A percentile compares a stretch with the other conserved stretches of the same genome.
phyloP scores from a whole-genome alignment of 2,888 invertebrate genomes.

The Lasius platythorax region DNA sequence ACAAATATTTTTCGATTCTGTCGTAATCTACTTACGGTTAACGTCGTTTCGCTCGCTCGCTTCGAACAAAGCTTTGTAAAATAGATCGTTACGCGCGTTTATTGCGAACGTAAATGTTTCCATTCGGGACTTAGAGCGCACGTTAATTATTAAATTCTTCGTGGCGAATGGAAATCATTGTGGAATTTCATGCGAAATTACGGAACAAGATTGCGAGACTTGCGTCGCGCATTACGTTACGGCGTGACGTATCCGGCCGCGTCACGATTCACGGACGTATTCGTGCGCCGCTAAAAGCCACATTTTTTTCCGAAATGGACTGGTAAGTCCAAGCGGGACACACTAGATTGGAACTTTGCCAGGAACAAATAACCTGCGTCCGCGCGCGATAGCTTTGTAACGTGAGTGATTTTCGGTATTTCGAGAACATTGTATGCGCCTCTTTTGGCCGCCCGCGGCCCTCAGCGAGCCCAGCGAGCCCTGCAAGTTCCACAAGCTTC shows the following conservation, averaged over 20 bases:
- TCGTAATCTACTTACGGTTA: constrained; percentile 49
- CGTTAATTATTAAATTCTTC: constrained; percentile 47
- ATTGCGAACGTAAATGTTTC: constrained; percentile 42
- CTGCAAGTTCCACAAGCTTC: constrained; percentile 36
- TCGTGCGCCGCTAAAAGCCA: neutral
- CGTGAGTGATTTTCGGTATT: constrained; percentile 62
- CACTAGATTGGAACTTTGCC: constrained; percentile 54
- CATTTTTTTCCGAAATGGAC: neutral
- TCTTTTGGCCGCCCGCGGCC: constrained; percentile 44
- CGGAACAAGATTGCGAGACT: constrained; percentile 13
- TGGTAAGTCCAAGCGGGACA: constrained; percentile 35
- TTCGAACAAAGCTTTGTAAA: constrained; percentile 42
- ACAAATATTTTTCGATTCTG: constrained; percentile 54
- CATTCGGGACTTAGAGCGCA: constrained; percentile 18
- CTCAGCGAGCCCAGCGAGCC: constrained; percentile 43
- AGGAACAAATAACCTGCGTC: constrained; percentile 65
- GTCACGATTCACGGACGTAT: constrained; percentile 1
- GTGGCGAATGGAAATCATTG: constrained; percentile 18
- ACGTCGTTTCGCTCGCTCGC: constrained; percentile 25
- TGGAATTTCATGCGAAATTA: constrained; percentile 26
- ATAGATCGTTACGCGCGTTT: constrained; percentile 43
- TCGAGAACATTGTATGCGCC: constrained; percentile 59
- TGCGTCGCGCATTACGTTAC: neutral
- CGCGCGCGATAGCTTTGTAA: constrained; percentile 63
- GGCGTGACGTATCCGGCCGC: neutral